Percentiles rank a stretch among this genome's conserved stretches.
These are phyloP conservation scores for Vanessa cardui DNA, from an alignment of 2,888 invertebrate genomes.

Conservation along the genomic window DNA sequence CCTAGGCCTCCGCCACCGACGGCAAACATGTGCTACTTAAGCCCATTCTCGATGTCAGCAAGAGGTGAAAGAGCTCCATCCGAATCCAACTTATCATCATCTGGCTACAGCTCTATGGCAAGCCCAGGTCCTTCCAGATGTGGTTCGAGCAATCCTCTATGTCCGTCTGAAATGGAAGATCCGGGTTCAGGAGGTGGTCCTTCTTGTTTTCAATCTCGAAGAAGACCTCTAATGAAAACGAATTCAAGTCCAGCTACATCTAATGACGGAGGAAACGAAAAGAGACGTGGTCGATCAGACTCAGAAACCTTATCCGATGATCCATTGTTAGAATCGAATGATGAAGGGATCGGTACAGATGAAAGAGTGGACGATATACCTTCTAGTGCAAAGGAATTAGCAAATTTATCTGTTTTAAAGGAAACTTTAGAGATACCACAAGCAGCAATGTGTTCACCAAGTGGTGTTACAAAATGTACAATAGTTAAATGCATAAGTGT, in stretches of 20 bases:
- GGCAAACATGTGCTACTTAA: constrained; percentile 87
- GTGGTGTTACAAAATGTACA: constrained; percentile 77
- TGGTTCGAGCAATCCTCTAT: constrained; percentile 90
- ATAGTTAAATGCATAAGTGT: constrained; percentile 83
- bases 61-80: constrained; percentile 89
- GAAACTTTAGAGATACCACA: constrained; percentile 76
- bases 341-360: constrained; percentile 90
- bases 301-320: constrained; percentile 89
- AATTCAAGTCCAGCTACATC: constrained; percentile 78
- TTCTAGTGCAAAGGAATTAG: constrained; percentile 86
- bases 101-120: constrained; percentile 93
- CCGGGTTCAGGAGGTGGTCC: constrained; percentile 84
- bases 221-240: constrained; percentile 85
- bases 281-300: constrained; percentile 85
- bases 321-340: constrained; percentile 87
- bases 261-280: constrained; percentile 73
- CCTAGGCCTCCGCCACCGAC: constrained; percentile 83
- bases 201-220: constrained; percentile 80
- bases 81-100: constrained; percentile 92
- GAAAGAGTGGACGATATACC: constrained; percentile 89
- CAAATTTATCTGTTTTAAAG: constrained; percentile 67
- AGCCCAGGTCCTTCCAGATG: constrained; percentile 92
- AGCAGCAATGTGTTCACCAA: constrained; percentile 70
- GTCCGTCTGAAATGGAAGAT: constrained; percentile 89
- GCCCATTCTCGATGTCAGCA: constrained; percentile 89